Conservation (phyloP, 2,797 vertebrate genomes). For the Micrastur ruficollis region DNA sequence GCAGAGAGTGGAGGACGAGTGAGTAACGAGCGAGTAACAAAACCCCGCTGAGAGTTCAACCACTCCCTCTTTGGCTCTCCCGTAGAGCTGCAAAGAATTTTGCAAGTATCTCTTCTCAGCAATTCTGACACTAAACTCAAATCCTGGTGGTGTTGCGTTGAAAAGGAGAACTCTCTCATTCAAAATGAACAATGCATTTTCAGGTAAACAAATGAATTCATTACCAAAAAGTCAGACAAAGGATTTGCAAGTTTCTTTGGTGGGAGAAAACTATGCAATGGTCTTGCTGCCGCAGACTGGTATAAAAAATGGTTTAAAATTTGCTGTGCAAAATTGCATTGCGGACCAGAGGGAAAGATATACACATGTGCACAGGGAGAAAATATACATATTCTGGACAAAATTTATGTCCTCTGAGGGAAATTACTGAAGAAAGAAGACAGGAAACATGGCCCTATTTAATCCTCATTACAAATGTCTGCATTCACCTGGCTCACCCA, state of each 20-base stretch:
- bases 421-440: not conserved
- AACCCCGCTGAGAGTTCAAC: not conserved
- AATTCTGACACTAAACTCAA: not conserved
- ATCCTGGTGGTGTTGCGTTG: fast-evolving
- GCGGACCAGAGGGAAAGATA: not conserved
- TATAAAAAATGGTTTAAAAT: not conserved
- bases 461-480: not conserved
- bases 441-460: not conserved
- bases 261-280: not conserved
- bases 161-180: not conserved
- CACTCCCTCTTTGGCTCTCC: not conserved
- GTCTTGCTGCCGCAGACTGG: not conserved
- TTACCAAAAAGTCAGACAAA: not conserved
- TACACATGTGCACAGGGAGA: not conserved
- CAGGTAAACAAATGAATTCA: not conserved
- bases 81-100: not conserved
- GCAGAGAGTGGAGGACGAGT: fast-evolving
- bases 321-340: not conserved
- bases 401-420: not conserved
- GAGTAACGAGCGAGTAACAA: not conserved
- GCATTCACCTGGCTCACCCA: not conserved
- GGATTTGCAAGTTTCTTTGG: not conserved
- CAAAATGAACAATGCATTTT: not conserved
- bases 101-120: not conserved
- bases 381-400: not conserved